Evolutionary conservation across 1,140 invertebrate genomes (phyloP), one percentile per base, ranked within the genome.

Genomic region (Eumeta japonica): DNA sequence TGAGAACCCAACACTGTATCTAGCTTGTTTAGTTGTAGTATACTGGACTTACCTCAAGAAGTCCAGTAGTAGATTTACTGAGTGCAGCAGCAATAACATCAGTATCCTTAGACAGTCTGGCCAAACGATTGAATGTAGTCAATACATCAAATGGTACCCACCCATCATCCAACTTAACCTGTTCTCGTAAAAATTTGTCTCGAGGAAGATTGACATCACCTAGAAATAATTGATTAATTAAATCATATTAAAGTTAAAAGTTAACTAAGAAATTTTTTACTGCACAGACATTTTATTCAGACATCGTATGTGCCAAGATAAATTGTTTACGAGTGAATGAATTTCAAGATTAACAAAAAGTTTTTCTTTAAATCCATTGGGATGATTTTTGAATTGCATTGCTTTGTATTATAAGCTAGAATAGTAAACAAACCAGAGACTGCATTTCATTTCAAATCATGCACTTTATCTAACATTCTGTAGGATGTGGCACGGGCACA

Each of bases 161-260:
- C 5, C 94, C 94, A 51, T 94, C 84, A 50, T 95, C 88, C 42
- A 88, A 68, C 51, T 86, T 87, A 1, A 90, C 82, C 71, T 94
- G 84, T 45, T 90, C 86, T 44, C 84, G 83, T 2, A 97, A 72
- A 58, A 97, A 97, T 59, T 92, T 94, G 58, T 98, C 94, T 44
- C 84, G 81, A 3, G 85, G 83, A 28, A 97, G 79, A 67, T 97
- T 98, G 2, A 88, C 81, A 64, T 98, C 89, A 37, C 94, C 75
- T 77, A 82, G 1, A 58, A 55, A 10, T 16, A 11, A 12, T 34
- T 2, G 5, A 34, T 3, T 16, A n/a, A 29, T 16, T 17, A 37
- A 29, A 29, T 11, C 14, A 11, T 20, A 10, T 28, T 15, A 15
- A 24, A 3, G n/a, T 18, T 29, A 9, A n/a, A 14, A 30, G 10